Conservation (phyloP, 1,140 invertebrate genomes). For the Temnothorax curvispinosus region DNA sequence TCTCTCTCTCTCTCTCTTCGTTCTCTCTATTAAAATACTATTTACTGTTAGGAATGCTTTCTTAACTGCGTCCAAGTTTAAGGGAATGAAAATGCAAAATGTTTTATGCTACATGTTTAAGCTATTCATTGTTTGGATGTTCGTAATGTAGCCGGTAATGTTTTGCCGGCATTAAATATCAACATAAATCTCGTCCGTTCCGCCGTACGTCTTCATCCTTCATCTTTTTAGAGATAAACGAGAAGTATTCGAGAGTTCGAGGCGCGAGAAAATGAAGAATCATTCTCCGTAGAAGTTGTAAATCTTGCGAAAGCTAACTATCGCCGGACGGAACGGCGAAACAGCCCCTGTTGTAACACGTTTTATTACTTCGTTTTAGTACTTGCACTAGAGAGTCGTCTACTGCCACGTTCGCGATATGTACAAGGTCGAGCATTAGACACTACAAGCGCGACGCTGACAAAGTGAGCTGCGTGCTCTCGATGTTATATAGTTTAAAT, state of each 20-base stretch:
- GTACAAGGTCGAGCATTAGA: slow-evolving; percentile 50
- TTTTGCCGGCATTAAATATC: slow-evolving; percentile 56
- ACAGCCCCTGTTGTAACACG: slow-evolving; percentile 30
- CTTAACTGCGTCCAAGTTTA: slow-evolving; percentile 14
- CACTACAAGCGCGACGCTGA: slow-evolving; percentile 46
- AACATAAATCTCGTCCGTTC: slow-evolving; percentile 52
- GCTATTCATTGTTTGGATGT: slow-evolving; percentile 45
- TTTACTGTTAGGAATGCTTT: not conserved
- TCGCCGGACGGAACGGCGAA: slow-evolving; percentile 40
- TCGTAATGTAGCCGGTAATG: slow-evolving; percentile 47
- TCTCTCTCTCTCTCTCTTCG: not conserved
- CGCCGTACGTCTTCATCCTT: slow-evolving; percentile 45
- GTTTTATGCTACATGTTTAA: slow-evolving; percentile 42
- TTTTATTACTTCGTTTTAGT: slow-evolving; percentile 66
- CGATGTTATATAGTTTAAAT: slow-evolving; percentile 36
- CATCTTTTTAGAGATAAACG: slow-evolving; percentile 26
- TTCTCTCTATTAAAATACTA: not conserved
- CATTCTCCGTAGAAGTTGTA: slow-evolving; percentile 64
- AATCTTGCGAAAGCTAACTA: slow-evolving; percentile 66
- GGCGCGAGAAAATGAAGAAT: slow-evolving; percentile 57
- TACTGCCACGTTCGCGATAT: slow-evolving; percentile 30
- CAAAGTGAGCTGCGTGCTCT: slow-evolving; percentile 27
- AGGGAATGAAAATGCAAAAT: slow-evolving; percentile 20
- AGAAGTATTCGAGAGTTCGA: slow-evolving; percentile 51
- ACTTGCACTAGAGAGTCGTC: slow-evolving; percentile 21